phyloP scores from a whole-genome alignment of 2,113 vertebrate genomes.

The Nanorana parkeri region DNA sequence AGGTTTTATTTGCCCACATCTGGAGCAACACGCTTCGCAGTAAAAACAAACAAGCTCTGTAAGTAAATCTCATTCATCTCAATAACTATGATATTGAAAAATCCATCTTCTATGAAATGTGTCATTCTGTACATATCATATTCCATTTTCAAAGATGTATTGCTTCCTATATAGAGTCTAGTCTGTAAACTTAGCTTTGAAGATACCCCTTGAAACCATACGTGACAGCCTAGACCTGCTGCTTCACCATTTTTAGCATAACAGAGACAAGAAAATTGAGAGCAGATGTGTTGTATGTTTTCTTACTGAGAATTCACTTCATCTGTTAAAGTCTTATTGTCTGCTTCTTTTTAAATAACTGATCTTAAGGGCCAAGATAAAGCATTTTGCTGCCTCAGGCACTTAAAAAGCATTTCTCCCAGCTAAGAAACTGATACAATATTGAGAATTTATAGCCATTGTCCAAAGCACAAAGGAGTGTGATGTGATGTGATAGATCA shows the following conservation, averaged over 20 bases:
- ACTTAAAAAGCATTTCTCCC: background rate
- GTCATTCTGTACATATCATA: background rate
- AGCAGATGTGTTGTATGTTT: conserved; percentile 58
- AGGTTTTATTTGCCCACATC: too few relatives aligned
- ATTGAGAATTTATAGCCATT: background rate
- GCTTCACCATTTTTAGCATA: background rate
- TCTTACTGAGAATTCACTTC: conserved; percentile 53
- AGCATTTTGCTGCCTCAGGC: background rate
- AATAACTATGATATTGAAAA: background rate
- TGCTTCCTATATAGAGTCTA: background rate
- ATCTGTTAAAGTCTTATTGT: conserved; percentile 18
- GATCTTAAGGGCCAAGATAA: background rate
- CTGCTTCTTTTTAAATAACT: background rate
- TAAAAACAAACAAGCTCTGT: too few relatives aligned
- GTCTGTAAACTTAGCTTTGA: background rate
- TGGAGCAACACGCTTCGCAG: too few relatives aligned
- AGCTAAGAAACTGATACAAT: background rate
- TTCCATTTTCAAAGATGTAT: background rate
- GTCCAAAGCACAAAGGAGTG: background rate
- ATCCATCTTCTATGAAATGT: background rate
- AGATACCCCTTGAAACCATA: background rate
- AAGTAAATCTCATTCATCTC: background rate
- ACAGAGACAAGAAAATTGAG: conserved; percentile 55
- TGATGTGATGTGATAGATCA: too few relatives aligned
- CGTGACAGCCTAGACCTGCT: conserved; percentile 26